phyloP scores from a whole-genome alignment of 1,140 invertebrate species.

The Drosophila takahashii region DNA sequence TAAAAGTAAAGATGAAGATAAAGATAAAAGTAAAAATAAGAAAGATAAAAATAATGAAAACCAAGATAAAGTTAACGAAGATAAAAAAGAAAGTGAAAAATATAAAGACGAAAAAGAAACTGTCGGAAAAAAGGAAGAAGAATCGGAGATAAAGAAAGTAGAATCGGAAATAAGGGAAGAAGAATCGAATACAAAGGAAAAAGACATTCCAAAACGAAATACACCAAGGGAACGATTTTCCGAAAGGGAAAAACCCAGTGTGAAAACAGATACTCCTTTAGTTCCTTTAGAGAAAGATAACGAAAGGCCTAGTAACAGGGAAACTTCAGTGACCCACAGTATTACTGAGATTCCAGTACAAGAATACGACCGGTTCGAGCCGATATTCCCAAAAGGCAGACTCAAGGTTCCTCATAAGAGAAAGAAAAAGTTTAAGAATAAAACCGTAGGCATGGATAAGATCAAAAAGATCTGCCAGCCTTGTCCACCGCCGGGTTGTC shows the following conservation, averaged over 20 bases:
- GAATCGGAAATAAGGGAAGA: background rate
- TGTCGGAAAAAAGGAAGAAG: background rate
- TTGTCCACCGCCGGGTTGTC: conserved; percentile 9
- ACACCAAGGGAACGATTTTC: background rate
- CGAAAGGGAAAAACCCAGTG: background rate
- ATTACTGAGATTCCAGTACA: background rate
- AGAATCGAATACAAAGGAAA: background rate
- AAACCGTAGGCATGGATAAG: background rate
- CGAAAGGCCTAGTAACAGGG: background rate
- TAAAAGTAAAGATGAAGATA: background rate
- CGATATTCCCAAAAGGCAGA: background rate
- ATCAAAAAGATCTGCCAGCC: background rate
- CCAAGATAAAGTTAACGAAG: background rate
- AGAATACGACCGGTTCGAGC: background rate
- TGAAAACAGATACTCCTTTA: background rate
- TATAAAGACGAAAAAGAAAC: background rate
- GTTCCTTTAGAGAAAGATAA: too few species aligned
- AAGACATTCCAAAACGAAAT: background rate
- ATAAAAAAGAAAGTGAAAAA: background rate
- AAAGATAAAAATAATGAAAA: background rate
- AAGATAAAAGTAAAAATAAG: background rate
- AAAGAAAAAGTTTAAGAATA: background rate
- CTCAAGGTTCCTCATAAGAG: background rate
- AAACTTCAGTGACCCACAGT: background rate
- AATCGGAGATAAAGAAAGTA: background rate